A percentile compares a stretch with the other conserved stretches of the same genome.
Conservation (phyloP, 2,797 vertebrate species). For the Enteromius treurensis region DNA sequence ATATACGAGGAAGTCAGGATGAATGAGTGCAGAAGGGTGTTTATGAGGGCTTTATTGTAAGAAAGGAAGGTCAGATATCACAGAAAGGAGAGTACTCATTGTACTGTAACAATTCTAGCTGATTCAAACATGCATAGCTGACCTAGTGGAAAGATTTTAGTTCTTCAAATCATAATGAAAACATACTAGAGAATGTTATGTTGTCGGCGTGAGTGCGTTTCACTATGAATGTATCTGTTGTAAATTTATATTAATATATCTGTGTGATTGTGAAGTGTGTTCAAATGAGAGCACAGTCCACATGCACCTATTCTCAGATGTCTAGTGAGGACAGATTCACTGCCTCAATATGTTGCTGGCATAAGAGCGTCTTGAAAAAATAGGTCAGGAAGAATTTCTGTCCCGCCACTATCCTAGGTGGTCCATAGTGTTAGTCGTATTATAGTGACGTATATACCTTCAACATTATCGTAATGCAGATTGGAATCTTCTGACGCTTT, state of each 20-base stretch:
- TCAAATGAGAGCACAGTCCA: slow-evolving; percentile 12
- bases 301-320: slow-evolving; percentile 32
- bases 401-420: slow-evolving; percentile 10
- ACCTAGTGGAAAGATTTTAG: not conserved
- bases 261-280: slow-evolving; percentile 10
- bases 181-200: slow-evolving; percentile 4
- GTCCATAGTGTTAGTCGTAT: slow-evolving; percentile 13
- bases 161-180: not conserved
- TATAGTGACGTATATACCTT: slow-evolving; percentile 38
- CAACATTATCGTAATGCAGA: slow-evolving; percentile 26
- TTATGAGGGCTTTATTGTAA: slow-evolving; percentile 9
- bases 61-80: slow-evolving; percentile 16
- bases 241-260: too few species aligned
- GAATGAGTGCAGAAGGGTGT: not conserved
- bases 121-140: not conserved
- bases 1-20: not conserved
- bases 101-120: slow-evolving; percentile 17
- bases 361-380: slow-evolving; percentile 46
- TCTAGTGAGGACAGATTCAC: slow-evolving; percentile 28
- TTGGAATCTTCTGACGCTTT: slow-evolving; percentile 37
- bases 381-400: slow-evolving; percentile 47
- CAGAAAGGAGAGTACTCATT: slow-evolving; percentile 6
- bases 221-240: slow-evolving; percentile 3
- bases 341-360: slow-evolving; percentile 33
- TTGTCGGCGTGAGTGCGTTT: not conserved